Base-by-base conservation (phyloP, 2,888 invertebrate genomes). In the Lepidocyrtoides sp. region DNA sequence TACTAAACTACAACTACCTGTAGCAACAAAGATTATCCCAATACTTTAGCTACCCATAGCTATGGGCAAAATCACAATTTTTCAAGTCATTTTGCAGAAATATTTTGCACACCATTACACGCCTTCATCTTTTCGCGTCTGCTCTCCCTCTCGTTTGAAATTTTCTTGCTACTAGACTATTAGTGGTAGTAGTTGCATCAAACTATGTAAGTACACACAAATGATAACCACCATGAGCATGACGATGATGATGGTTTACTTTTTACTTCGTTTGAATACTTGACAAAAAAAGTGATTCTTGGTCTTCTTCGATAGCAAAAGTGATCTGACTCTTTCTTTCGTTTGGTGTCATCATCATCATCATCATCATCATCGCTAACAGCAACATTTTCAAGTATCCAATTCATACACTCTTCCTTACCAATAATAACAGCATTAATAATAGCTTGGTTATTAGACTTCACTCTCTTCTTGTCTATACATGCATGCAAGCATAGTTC, bases 211-310 rank as follows among this genome's bases (percentile, higher is more conserved):
- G 0, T 20, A 17, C 2, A 17, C 17, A 4, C 1, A 20, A 1
- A 54, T 54, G 54, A 54, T 17, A 4, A 54, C 17, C 10, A 63
- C 12, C 32, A 63, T 7, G 36, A 36, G 3, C 7, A 1, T 63
- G 29, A 63, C 32, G 63, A 63, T 32, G 5, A 83, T 83, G 81
- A 83, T 83, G 81, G 69, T 54, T 81, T 88, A 88, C 88, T 82
- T 88, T 81, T 72, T 32, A 88, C 88, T 82, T 88, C 66, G 29
- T 32, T 63, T 63, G 63, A 63, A 23, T 23, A 57, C 2, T 57
- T 69, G 82, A 41, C 66, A 88, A 63, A 63, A 26, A 29, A 63
- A 17, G 48, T 66, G 79, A 48, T 5, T 57, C 23, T 17, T 57
- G 4, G 2, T 63, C 29, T 63, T 60, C 20, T 60, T 60, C 29